Evolutionary conservation across 1,140 invertebrate genomes (phyloP), one percentile per base, ranked within the genome.

Genomic region (Venturia canescens): DNA sequence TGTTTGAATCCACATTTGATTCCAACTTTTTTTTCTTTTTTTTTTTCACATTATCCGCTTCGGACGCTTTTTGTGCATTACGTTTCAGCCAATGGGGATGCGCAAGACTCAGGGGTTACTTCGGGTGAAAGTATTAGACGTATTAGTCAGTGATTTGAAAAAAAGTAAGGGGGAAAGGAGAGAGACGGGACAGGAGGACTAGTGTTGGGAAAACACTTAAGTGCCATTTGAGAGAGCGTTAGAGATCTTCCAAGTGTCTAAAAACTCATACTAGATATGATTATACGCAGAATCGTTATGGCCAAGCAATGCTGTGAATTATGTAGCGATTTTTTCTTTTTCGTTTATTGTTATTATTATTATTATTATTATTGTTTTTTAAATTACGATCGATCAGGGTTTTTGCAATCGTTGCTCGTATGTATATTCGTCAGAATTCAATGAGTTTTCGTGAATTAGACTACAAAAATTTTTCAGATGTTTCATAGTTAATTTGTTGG

Each of bases 181-280:
- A 21, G n/a, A 53, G 6, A 26, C 2, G 9, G n/a, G 26, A 21
- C 23, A 44, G 4, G 5, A 48, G n/a, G n/a, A 71, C 15, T 15
- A 6, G 67, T 70, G 67, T 70, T n/a, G 15, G n/a, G n/a, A 23
- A 71, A 34, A 76, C 57, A 75, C 67, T 50, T 48, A 48, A 44
- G 81, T 82, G 81, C 81, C 81, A 82, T 82, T 38, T 38, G 38
- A 16, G 18, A 21, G 50, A 79, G 72, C 63, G 78, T 80, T 80
- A 71, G 74, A 80, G 75, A 78, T 81, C 80, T 80, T 75, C 78
- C 77, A 34, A 60, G 34, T 67, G 70, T 67, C 50, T 16, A 74
- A 63, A 72, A 21, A 26, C 78, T 50, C 31, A 21, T 53, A 27
- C 50, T 34, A 27, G 21, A 16, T 72, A 38, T 44, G 34, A 71